phyloP scores from a whole-genome alignment of 2,797 vertebrate species.

The Rallus crepitans region DNA sequence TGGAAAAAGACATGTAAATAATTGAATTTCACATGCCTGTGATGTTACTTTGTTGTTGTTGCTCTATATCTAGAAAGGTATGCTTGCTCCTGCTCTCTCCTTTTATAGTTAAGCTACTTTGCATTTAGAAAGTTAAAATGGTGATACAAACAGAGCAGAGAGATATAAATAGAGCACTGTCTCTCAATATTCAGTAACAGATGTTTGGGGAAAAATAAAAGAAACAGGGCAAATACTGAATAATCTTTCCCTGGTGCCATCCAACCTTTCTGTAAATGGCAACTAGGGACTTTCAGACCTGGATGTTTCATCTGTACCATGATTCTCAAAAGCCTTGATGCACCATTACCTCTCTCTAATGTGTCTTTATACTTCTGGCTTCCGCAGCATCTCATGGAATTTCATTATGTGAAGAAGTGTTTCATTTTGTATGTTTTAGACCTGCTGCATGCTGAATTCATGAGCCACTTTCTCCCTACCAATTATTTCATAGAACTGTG shows the following conservation, averaged over 20 bases:
- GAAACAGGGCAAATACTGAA: background rate
- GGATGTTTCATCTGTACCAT: background rate
- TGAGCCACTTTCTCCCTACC: background rate
- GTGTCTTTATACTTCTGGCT: conserved; percentile 7
- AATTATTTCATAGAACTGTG: background rate
- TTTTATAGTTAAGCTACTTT: background rate
- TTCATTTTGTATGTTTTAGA: background rate
- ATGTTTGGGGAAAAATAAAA: conserved; percentile 8
- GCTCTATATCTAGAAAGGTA: background rate
- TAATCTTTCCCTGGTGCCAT: background rate
- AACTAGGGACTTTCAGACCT: background rate
- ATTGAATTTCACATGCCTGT: background rate
- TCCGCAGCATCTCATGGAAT: background rate
- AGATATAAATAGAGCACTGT: background rate
- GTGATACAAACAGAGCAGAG: background rate
- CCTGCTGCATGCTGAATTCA: background rate
- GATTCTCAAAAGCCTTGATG: background rate
- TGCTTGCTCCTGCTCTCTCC: background rate
- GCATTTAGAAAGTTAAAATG: background rate
- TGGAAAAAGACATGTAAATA: background rate
- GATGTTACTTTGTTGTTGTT: background rate
- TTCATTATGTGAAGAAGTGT: background rate
- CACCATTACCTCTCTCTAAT: background rate
- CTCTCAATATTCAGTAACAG: conserved; percentile 7
- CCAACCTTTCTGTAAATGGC: background rate